Evolutionary conservation across 2,888 invertebrate genomes (phyloP), one percentile per base, ranked within the genome.

Genomic region (Drosophila quinaria): DNA sequence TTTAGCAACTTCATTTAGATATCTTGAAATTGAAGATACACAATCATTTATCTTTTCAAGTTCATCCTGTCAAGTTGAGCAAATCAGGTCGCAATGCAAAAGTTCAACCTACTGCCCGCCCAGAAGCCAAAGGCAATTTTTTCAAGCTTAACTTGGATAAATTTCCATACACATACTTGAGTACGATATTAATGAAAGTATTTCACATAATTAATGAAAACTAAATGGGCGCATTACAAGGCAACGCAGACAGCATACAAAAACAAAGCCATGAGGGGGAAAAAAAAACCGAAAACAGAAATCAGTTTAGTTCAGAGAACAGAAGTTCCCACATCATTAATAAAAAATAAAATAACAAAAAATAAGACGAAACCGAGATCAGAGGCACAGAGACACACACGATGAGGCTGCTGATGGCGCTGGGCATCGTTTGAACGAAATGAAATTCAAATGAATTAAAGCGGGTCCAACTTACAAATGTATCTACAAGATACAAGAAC

Each of bases 291-390:
- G 22, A 58, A 56, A 55, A 55, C 42, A 61, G 35, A 79, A 64
- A 70, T 74, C 79, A 68, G 66, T 56, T 55, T 60, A 39, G 56
- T 52, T 67, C 63, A 60, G 65, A 47, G 76, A 70, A 89, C 89
- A 85, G 89, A 85, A 89, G 79, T 87, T 87, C 89, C 89, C 87
- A 90, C 90, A 90, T 87, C 87, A 87, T 89, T 90, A 87, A 90
- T 83, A 82, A 79, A 66, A 41, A 31, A 17, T 11, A 8, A 37
- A 80, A 65, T 19, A 19, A 19, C 19, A 25, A 25, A 11, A 33
- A 11, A 33, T 17, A 41, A 46, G 22, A 58, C 42, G 51, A 54
- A 61, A 41, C 22, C 37, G 54, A 68, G 68, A 74, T 63, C 74
- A 33, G 73, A 76, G 78, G 68, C 77, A 85, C 74, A 33, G 73